Conservation (phyloP, 2,797 vertebrate genomes). For the Miichthys miiuy region DNA sequence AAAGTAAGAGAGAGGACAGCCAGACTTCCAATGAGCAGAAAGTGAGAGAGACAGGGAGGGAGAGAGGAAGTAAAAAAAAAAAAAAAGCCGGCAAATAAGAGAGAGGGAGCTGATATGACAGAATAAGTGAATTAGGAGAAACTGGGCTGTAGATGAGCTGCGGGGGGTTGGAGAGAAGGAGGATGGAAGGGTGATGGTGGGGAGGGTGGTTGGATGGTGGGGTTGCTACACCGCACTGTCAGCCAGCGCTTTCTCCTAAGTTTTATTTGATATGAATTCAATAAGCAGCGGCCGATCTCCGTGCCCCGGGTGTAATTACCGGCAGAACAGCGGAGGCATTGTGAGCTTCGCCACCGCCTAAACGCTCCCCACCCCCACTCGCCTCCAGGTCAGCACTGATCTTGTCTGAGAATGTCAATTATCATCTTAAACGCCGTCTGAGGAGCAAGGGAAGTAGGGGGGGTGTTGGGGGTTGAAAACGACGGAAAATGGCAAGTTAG, state of each 20-base stretch:
- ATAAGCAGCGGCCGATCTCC: constrained; percentile 77
- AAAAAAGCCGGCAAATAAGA: not conserved
- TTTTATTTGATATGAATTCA: constrained; percentile 87
- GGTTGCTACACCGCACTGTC: constrained; percentile 38
- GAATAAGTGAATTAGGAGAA: constrained; percentile 74
- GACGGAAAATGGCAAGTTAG: constrained; percentile 54
- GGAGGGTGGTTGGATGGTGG: constrained; percentile 27
- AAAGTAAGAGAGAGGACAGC: not conserved
- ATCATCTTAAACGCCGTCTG: constrained; percentile 73
- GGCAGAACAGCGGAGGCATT: constrained; percentile 77
- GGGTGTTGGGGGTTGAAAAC: constrained; percentile 6
- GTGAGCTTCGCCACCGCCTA: constrained; percentile 72
- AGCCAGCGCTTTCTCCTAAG: constrained; percentile 55
- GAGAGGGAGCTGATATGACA: constrained; percentile 49
- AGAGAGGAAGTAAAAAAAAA: constrained; percentile 11
- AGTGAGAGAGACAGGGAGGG: constrained; percentile 20
- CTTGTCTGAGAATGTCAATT: constrained; percentile 87
- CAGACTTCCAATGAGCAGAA: constrained; percentile 32
- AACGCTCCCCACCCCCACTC: constrained; percentile 61
- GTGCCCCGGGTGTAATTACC: constrained; percentile 83
- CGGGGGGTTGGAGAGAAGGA: constrained; percentile 15
- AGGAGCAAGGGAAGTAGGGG: constrained; percentile 40
- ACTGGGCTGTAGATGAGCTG: constrained; percentile 45
- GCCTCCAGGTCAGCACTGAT: constrained; percentile 82
- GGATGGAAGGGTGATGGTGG: constrained; percentile 16